Conservation (phyloP, 2,113 vertebrate species). For the Sinosuthora webbiana region DNA sequence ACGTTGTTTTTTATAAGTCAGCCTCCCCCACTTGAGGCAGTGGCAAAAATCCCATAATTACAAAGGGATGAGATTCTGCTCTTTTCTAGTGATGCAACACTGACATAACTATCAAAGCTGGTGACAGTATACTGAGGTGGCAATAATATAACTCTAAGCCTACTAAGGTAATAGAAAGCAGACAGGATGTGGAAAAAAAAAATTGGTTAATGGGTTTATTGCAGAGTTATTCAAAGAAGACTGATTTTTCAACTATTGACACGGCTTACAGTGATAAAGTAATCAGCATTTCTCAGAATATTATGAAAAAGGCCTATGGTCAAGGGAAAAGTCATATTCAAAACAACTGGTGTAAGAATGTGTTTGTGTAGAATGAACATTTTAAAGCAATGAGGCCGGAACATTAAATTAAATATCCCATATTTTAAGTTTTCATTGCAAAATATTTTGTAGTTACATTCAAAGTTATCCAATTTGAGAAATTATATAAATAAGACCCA, state of each 20-base stretch:
- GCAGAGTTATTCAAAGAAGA: background rate
- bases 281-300: background rate
- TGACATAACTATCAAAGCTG: background rate
- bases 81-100: background rate
- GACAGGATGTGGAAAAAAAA: background rate
- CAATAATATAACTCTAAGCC: background rate
- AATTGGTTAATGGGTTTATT: background rate
- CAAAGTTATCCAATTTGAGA: conserved; percentile 45
- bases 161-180: background rate
- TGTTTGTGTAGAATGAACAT: background rate
- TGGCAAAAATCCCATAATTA: background rate
- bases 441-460: background rate
- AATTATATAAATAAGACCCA: conserved; percentile 64
- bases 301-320: background rate
- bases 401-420: background rate
- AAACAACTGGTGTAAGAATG: background rate
- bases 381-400: background rate
- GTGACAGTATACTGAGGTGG: background rate
- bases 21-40: background rate
- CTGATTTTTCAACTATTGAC: background rate
- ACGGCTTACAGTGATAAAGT: background rate
- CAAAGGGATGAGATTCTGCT: background rate
- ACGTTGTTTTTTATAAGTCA: background rate
- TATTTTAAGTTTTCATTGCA: background rate
- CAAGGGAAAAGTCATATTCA: background rate